Evolutionary conservation across 2,113 vertebrate species (phyloP).

Genomic region (Eudorcas thomsonii): DNA sequence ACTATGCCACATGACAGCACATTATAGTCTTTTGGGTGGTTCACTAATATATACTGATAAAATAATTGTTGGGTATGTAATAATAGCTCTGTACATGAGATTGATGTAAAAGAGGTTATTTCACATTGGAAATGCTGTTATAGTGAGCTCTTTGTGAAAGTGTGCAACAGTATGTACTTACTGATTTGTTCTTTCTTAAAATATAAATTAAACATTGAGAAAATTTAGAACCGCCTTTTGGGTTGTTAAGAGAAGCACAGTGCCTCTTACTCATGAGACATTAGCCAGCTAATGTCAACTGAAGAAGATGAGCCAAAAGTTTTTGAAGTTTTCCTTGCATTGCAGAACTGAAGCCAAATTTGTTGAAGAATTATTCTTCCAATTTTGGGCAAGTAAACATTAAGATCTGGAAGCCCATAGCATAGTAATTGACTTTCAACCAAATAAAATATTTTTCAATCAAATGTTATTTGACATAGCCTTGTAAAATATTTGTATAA

Average conservation of each 20-base stretch:
- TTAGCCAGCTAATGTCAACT: neutral
- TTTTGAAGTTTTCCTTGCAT: neutral
- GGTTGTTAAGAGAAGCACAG: neutral
- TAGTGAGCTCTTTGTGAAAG: neutral
- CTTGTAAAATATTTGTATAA: slow-evolving; percentile 74
- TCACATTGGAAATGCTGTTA: slow-evolving; percentile 40
- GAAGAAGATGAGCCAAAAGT: neutral
- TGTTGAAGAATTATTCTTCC: slow-evolving; percentile 34
- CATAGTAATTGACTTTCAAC: slow-evolving; percentile 66
- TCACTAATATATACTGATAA: slow-evolving; percentile 43
- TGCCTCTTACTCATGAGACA: slow-evolving; percentile 36
- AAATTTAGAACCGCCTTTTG: neutral
- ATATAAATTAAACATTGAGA: slow-evolving; percentile 38
- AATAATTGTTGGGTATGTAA: slow-evolving; percentile 31
- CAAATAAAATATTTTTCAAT: slow-evolving; percentile 73
- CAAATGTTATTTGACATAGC: slow-evolving; percentile 70
- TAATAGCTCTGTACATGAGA: slow-evolving; percentile 31
- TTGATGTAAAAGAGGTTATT: slow-evolving; percentile 11
- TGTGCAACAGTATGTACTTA: neutral
- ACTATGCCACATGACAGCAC: neutral
- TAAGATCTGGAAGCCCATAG: slow-evolving; percentile 65
- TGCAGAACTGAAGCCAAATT: slow-evolving; percentile 37
- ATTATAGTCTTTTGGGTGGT: slow-evolving; percentile 19
- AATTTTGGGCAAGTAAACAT: slow-evolving; percentile 63
- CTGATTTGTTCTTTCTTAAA: slow-evolving; percentile 45